phyloP scores from a whole-genome alignment of 2,888 invertebrate species.

The Saturnia pavonia region DNA sequence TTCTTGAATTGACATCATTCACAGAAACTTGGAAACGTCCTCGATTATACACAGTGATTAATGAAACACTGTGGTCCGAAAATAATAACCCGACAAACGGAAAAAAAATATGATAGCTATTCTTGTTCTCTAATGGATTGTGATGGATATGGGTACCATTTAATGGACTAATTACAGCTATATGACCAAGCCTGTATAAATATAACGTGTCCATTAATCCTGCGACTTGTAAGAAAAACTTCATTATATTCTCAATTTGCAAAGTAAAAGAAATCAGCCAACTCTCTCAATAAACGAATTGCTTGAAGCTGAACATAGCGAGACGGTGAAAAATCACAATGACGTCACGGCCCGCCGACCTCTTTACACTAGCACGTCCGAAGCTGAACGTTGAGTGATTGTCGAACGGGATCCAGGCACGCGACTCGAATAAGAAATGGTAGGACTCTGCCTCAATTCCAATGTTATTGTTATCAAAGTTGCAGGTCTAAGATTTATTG shows the following conservation, averaged over 20 bases:
- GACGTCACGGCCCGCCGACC: constrained; percentile 26
- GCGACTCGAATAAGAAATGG: constrained; percentile 13
- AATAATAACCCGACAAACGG: neutral
- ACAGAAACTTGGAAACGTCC: neutral
- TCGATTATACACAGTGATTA: neutral
- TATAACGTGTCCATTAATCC: neutral
- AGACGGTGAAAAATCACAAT: constrained; percentile 28
- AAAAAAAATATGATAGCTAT: neutral
- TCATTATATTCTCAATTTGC: neutral
- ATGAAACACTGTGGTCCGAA: neutral
- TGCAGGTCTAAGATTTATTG: constrained; percentile 1
- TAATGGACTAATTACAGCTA: neutral
- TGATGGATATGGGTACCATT: neutral
- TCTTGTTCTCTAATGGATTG: neutral
- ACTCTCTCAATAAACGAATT: neutral
- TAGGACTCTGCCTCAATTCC: neutral
- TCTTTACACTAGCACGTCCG: neutral
- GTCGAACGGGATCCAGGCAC: constrained; percentile 4
- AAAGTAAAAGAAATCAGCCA: neutral
- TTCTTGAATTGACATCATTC: neutral
- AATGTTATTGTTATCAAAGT: constrained; percentile 12
- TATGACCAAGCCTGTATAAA: neutral
- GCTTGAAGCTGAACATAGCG: constrained; percentile 16
- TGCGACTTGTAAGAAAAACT: neutral
- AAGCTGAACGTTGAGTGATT: constrained; percentile 9